Base-by-base conservation (phyloP, 2,797 vertebrate genomes). In the Neomorphus geoffroyi region DNA sequence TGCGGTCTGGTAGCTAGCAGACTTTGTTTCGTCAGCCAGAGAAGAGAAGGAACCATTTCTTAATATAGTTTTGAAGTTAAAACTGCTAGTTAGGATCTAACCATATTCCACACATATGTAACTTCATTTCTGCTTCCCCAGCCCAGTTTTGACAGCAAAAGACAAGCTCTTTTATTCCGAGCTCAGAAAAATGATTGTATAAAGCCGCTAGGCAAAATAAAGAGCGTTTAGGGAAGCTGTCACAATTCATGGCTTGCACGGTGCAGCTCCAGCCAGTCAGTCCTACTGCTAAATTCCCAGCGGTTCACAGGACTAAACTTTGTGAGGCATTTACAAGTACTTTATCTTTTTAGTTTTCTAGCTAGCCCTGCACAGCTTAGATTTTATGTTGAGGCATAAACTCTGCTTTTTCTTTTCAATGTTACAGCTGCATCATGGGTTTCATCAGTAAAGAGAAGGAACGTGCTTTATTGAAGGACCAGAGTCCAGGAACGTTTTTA, bases 401-500 rank as follows among this genome's bases (percentile, higher is more conserved):
- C 9, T 56, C 24, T 45, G 2, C 35, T 53, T 70, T 71, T 60
- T 83, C 35, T 93, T 82, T 81, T 77, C 45, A 9, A 54, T 15
- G 2, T 81, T 79, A 51, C 98, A 99, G 99, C 77, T 98, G 97
- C 86, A 99, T 99, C 75, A 92, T 99, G 97, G 99, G 99, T n/a
- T 99, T 99, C 95, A 98, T 99, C 97, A 99, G 98, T 88, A 99
- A 99, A 92, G 99, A 99, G 77, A 96, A 97, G 28, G 99, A 99
- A 84, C 98, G 98, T 8, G 95, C 91, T 6, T 90, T 99, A 86
- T 97, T 99, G 53, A 98, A 98, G 56, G 98, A 98, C 71, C 98
- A 98, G 94, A 97, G 87, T n/a, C 98, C 98, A 0, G 99, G 99
- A 1, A 99, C 99, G 0, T 99, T 99, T 97, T 97, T 99, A 90